Percentiles rank a stretch among this genome's conserved stretches.
phyloP scores from a whole-genome alignment of 2,113 vertebrate species.

The Gasterosteus nipponicus region DNA sequence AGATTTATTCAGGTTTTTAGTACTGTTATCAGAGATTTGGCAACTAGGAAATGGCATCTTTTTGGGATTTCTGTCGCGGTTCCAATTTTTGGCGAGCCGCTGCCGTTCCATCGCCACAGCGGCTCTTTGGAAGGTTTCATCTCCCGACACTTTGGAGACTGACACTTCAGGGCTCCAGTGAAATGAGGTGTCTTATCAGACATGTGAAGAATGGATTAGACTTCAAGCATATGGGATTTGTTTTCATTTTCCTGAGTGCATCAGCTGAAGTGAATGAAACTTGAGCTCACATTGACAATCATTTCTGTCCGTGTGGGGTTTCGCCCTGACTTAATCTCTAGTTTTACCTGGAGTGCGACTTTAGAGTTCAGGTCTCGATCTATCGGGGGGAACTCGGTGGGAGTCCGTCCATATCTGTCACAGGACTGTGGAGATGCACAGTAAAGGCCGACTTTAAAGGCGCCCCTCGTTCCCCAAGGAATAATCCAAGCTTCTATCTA shows the following conservation, averaged over 20 bases:
- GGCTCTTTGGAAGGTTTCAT: conserved; percentile 5
- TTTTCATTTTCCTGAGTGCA: conserved; percentile 48
- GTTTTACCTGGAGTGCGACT: conserved; percentile 3
- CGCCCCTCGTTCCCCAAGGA: conserved; percentile 30
- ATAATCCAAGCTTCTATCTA: conserved; percentile 28
- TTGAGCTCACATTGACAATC: conserved; percentile 1
- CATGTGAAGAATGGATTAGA: conserved; percentile 43
- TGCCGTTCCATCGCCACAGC: too few relatives aligned
- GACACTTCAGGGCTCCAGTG: conserved; percentile 35
- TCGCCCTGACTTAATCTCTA: conserved; percentile 1
- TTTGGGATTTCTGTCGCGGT: too few relatives aligned
- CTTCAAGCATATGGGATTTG: conserved; percentile 25
- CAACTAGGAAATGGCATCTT: too few relatives aligned
- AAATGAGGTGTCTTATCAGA: conserved; percentile 48
- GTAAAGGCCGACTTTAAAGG: conserved; percentile 35
- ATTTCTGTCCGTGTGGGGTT: conserved; percentile 5
- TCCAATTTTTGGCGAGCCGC: too few relatives aligned
- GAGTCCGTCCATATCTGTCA: neutral
- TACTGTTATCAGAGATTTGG: too few relatives aligned
- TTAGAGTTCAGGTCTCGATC: conserved; percentile 29
- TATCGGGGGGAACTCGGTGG: neutral
- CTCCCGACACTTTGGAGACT: conserved; percentile 9
- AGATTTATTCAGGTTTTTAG: too few relatives aligned
- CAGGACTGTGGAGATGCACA: conserved; percentile 24
- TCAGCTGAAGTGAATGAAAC: conserved; percentile 37